Evolutionary conservation across 2,113 vertebrate species (phyloP).

Genomic region (Bothrops jararaca): DNA sequence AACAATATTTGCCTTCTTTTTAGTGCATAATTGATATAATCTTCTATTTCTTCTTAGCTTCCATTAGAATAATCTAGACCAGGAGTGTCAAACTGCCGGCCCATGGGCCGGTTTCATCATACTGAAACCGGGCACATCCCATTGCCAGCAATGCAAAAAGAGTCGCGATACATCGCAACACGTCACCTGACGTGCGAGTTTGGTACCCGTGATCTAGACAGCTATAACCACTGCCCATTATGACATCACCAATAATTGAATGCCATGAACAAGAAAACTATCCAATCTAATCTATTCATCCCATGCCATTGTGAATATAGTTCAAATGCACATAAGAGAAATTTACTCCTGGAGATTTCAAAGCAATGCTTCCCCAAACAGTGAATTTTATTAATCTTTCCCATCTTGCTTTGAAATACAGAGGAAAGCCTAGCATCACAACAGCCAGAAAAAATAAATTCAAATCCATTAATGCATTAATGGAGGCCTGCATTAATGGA

Average conservation of each 20-base stretch:
- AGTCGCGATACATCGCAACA: too few species aligned
- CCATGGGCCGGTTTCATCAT: too few species aligned
- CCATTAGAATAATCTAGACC: not conserved
- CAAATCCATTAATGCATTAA: not conserved
- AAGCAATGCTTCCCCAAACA: not conserved
- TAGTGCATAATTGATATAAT: not conserved
- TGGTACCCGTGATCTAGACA: not conserved
- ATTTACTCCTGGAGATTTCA: slow-evolving; percentile 6
- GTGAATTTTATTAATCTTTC: not conserved
- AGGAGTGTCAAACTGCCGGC: too few species aligned
- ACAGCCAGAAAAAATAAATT: not conserved
- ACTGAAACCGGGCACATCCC: too few species aligned
- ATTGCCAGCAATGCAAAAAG: too few species aligned
- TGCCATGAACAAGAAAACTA: not conserved
- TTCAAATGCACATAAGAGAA: not conserved
- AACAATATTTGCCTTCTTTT: not conserved
- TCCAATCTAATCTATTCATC: not conserved
- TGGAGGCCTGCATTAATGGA: not conserved
- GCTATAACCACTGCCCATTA: not conserved
- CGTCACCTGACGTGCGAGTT: too few species aligned
- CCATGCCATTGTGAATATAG: not conserved
- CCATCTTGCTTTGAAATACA: not conserved
- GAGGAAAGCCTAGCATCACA: not conserved
- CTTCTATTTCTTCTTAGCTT: not conserved
- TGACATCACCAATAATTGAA: not conserved